Conservation (phyloP, 2,888 invertebrate genomes). For the Papilio elwesi region DNA sequence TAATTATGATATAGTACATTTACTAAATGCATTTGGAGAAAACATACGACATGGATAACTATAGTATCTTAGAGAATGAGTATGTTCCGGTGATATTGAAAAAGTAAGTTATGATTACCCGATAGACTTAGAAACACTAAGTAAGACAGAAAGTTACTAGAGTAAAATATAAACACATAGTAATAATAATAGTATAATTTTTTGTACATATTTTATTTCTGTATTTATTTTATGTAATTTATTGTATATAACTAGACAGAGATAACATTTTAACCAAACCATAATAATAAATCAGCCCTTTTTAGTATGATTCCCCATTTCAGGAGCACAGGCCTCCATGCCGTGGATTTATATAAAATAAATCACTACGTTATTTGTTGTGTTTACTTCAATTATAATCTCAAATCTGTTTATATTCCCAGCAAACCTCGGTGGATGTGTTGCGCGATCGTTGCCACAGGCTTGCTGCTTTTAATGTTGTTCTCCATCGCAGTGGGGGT, state of each 20-base stretch:
- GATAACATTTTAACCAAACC: too few relatives aligned
- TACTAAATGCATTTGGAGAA: slow-evolving; percentile 14
- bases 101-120: slow-evolving; percentile 52
- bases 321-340: too few relatives aligned
- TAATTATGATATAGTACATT: slow-evolving; percentile 20
- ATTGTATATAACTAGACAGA: too few relatives aligned
- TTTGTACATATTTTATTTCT: too few relatives aligned
- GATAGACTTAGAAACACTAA: background rate
- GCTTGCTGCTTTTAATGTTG: slow-evolving; percentile 58
- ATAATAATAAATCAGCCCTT: too few relatives aligned
- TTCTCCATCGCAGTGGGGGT: slow-evolving; percentile 64
- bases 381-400: too few relatives aligned
- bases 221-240: too few relatives aligned
- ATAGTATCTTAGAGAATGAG: slow-evolving; percentile 59
- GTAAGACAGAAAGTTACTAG: background rate
- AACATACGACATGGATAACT: slow-evolving; percentile 52
- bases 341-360: too few relatives aligned
- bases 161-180: too few relatives aligned
- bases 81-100: slow-evolving; percentile 56
- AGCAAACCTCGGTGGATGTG: slow-evolving; percentile 65
- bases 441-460: slow-evolving; percentile 55
- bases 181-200: too few relatives aligned
- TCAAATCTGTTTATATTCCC: slow-evolving; percentile 26
- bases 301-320: too few relatives aligned
- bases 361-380: too few relatives aligned